These are phyloP conservation scores for Coreius guichenoti DNA, from an alignment of 2,797 vertebrate genomes.

Conservation along the genomic window DNA sequence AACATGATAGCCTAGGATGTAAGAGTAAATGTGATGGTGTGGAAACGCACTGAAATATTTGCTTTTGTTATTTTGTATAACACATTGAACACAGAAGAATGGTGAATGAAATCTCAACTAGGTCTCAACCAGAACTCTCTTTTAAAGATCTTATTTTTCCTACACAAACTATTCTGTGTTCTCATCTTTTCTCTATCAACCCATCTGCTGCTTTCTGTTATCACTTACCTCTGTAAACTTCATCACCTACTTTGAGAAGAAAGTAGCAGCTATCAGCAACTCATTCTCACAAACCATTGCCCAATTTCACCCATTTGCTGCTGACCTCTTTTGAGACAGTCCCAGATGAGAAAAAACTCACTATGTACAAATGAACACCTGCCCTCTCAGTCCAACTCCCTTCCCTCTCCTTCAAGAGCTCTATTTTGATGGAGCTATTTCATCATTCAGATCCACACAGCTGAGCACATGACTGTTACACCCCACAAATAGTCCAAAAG, in stretches of 20 bases:
- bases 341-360: slow-evolving; percentile 10
- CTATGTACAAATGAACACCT: slow-evolving; percentile 25
- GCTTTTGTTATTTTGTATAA: background rate
- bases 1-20: background rate
- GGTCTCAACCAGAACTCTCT: background rate
- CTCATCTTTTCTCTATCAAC: background rate
- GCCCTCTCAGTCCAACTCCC: background rate
- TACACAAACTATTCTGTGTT: background rate
- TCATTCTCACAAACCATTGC: slow-evolving; percentile 20
- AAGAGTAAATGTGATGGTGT: slow-evolving; percentile 1
- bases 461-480: background rate
- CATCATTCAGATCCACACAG: slow-evolving; percentile 1
- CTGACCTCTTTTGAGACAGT: slow-evolving; percentile 19
- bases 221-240: background rate
- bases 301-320: slow-evolving; percentile 2
- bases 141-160: background rate
- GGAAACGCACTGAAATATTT: background rate
- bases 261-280: background rate
- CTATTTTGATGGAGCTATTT: background rate
- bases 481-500: background rate
- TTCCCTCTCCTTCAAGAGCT: background rate
- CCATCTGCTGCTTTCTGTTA: background rate
- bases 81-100: background rate
- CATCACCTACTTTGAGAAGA: background rate
- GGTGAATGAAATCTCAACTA: background rate